These are phyloP conservation scores for Spisula subtruncata DNA, from an alignment of 2,888 invertebrate species.

Conservation along the genomic window DNA sequence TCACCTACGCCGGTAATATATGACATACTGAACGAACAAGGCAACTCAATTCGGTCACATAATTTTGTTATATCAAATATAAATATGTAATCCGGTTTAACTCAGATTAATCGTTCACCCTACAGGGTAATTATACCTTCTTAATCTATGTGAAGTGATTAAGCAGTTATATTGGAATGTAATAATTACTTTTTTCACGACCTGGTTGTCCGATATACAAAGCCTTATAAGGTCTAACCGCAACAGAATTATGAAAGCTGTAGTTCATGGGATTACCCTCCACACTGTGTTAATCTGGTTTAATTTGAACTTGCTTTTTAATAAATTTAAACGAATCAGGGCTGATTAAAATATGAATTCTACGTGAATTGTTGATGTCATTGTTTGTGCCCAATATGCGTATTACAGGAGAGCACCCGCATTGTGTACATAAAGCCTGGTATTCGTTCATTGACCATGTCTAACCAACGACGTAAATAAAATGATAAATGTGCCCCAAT, in stretches of 20 bases:
- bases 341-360: too few species aligned
- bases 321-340: too few species aligned
- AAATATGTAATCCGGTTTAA: background rate
- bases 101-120: background rate
- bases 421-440: too few species aligned
- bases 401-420: too few species aligned
- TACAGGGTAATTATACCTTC: background rate
- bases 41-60: background rate
- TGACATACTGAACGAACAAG: background rate
- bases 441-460: too few species aligned
- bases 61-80: background rate
- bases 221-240: background rate
- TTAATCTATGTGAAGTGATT: constrained; percentile 7
- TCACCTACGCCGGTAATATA: background rate
- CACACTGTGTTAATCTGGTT: background rate
- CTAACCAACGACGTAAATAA: too few species aligned
- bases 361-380: too few species aligned
- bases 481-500: too few species aligned
- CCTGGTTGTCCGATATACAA: background rate
- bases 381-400: too few species aligned
- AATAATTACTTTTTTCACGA: background rate
- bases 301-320: background rate
- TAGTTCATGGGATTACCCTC: background rate
- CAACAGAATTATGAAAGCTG: background rate
- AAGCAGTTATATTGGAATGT: background rate